Conservation (phyloP, 2,113 vertebrate species). For the Rhea americana region DNA sequence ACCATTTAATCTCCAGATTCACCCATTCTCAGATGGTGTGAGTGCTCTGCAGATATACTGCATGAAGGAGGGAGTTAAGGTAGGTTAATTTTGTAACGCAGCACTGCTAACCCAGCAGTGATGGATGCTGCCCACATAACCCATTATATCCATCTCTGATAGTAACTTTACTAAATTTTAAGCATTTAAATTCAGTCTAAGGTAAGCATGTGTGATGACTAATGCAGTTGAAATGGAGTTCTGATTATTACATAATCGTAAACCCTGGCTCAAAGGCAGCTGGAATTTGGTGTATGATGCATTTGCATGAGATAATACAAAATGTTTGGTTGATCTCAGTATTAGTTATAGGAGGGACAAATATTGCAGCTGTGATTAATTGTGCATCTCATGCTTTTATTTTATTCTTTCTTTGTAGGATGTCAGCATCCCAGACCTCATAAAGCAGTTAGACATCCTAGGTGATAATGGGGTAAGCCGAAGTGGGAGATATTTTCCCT, state of each 20-base stretch:
- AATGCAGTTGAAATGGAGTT: background rate
- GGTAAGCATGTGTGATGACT: background rate
- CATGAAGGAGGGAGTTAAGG: constrained; percentile 99
- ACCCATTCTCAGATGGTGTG: constrained; percentile 96
- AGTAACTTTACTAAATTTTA: background rate
- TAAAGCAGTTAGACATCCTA: constrained; percentile 96
- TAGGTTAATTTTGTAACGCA: constrained; percentile 61
- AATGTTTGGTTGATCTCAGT: background rate
- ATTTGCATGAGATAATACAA: background rate
- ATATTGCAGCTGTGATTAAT: background rate
- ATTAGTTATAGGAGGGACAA: background rate
- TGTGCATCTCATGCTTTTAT: background rate
- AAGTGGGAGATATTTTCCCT: background rate
- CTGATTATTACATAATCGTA: background rate
- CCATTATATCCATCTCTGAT: background rate
- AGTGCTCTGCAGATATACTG: constrained; percentile 99
- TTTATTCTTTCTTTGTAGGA: constrained; percentile 79
- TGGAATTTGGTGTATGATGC: background rate
- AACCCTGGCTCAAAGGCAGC: background rate
- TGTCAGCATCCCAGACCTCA: constrained; percentile 97
- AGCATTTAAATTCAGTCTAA: background rate
- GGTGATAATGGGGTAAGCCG: constrained; percentile 95
- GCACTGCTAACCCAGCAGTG: background rate
- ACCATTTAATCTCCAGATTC: constrained; percentile 95
- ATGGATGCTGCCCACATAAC: background rate